These are phyloP conservation scores for Oxygymnocypris stewartii DNA, from an alignment of 2,113 vertebrate genomes.

Conservation along the genomic window DNA sequence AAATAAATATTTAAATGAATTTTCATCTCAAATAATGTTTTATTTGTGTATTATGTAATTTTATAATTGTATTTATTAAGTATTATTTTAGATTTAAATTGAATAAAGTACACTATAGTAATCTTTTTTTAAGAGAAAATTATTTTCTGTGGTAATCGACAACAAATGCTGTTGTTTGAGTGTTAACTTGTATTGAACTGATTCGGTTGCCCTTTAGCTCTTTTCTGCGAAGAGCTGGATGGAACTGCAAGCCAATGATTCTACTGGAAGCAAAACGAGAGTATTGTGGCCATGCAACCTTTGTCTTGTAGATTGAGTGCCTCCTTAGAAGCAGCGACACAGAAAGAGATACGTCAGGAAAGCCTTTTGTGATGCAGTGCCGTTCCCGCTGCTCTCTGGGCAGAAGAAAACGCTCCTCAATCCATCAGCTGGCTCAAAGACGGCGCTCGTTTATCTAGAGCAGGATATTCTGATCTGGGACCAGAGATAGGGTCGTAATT, in stretches of 20 bases:
- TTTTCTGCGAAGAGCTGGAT: neutral
- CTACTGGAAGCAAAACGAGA: neutral
- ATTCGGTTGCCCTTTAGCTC: neutral
- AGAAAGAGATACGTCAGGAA: conserved; percentile 38
- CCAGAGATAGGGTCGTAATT: conserved; percentile 51
- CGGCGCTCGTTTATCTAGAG: conserved; percentile 40
- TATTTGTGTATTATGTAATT: neutral
- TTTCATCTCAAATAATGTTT: neutral
- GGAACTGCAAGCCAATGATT: neutral
- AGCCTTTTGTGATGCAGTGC: conserved; percentile 18
- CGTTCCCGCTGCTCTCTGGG: neutral
- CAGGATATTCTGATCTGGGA: conserved; percentile 19
- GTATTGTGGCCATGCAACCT: neutral
- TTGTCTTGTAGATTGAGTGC: conserved; percentile 28
- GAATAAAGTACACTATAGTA: neutral
- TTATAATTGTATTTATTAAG: neutral
- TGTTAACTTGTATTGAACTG: neutral
- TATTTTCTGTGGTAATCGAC: neutral
- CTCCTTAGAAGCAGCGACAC: conserved; percentile 1
- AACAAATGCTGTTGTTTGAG: neutral
- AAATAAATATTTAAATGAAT: neutral
- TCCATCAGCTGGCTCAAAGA: conserved; percentile 25
- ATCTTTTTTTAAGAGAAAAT: neutral
- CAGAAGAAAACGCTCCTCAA: conserved; percentile 9
- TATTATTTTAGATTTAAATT: neutral